Conservation (phyloP, 2,113 vertebrate species). For the Nyctibius bracteatus region DNA sequence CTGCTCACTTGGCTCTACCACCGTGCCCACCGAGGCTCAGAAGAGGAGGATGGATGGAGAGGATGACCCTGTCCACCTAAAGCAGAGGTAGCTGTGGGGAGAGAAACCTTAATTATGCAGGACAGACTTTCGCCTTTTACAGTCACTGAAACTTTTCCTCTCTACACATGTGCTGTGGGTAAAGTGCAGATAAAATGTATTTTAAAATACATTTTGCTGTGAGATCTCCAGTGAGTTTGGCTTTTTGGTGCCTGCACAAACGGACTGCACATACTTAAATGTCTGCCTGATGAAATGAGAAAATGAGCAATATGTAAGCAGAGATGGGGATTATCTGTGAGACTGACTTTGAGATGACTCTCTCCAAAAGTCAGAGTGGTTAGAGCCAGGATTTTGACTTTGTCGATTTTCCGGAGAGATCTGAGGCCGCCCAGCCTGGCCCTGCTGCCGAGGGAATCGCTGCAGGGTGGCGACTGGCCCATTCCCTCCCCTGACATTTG, state of each 20-base stretch:
- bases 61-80: background rate
- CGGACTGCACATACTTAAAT: background rate
- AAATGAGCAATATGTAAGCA: rapidly evolving
- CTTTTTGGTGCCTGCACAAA: background rate
- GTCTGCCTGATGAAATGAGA: background rate
- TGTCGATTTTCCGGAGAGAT: background rate
- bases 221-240: background rate
- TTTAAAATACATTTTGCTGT: background rate
- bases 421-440: background rate
- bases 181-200: background rate
- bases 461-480: background rate
- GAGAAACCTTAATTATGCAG: background rate
- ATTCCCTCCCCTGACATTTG: background rate
- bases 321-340: background rate
- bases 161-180: rapidly evolving
- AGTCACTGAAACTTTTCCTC: background rate
- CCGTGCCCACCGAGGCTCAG: background rate
- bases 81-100: background rate
- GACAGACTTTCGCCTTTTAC: background rate
- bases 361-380: background rate
- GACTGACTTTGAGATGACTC: background rate
- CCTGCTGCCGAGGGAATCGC: background rate
- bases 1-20: background rate
- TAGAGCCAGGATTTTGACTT: background rate
- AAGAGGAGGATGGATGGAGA: background rate